A percentile compares a stretch with the other conserved stretches of the same genome.
Evolutionary conservation across 1,140 invertebrate genomes (phyloP).

Genomic region (Gryllus bimaculatus): DNA sequence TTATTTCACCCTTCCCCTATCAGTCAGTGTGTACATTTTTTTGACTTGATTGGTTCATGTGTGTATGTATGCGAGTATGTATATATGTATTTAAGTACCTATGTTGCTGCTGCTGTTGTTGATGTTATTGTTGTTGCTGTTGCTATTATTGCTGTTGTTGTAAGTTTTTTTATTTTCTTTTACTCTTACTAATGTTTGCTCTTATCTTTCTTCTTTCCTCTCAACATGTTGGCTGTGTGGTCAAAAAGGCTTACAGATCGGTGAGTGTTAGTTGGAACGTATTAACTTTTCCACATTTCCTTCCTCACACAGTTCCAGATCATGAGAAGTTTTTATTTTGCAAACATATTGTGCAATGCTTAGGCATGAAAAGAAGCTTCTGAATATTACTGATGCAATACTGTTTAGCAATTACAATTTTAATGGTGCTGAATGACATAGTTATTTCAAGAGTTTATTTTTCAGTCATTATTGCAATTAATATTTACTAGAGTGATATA

Average conservation of each 20-base stretch:
- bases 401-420: too few species aligned
- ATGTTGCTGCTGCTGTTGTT: not conserved
- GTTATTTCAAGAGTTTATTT: too few species aligned
- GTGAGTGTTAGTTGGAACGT: conserved; percentile 34
- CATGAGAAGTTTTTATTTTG: not conserved
- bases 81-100: not conserved
- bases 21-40: not conserved
- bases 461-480: too few species aligned
- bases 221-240: conserved; percentile 29
- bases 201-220: conserved; percentile 28
- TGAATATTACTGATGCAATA: too few species aligned
- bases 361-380: too few species aligned
- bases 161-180: not conserved
- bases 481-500: too few species aligned
- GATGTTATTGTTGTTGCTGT: too few species aligned
- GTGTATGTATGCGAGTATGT: too few species aligned
- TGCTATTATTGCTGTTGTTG: not conserved
- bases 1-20: not conserved
- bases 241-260: conserved; percentile 39
- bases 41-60: not conserved
- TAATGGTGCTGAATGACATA: too few species aligned
- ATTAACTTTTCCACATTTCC: conserved; percentile 15
- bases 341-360: too few species aligned
- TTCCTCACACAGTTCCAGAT: not conserved
- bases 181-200: conserved; percentile 25